Base-by-base conservation (phyloP, 2,113 vertebrate species). In the Gymnogyps californianus region DNA sequence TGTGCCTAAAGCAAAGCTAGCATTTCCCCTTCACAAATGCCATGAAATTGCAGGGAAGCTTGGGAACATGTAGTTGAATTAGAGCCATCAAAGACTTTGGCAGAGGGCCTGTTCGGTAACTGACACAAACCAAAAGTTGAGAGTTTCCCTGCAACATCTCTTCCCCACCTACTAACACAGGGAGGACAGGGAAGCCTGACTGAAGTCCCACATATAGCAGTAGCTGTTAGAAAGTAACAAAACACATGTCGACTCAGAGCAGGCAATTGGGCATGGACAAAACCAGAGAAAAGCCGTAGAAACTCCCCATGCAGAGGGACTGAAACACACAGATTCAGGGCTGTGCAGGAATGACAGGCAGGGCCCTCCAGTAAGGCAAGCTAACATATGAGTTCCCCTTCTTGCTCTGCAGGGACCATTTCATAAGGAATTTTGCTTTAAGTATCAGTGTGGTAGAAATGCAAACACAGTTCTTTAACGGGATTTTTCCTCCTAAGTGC, bases 1-100 rank as follows among this genome's bases (percentile, higher is more conserved):
- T 83, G 59, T 70, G 65, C 87, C 89, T 87, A 78, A 88, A 93
- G 77, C 72, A 78, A 85, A 91, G 49, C 76, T 19, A 70, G 8
- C 17, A 29, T 80, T 78, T 86, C 42, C 11, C 18, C 20, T 40
- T 76, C 4, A 12, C 46, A 75, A 87, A 82, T 34, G 40, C 64
- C 66, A 51, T 42, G 64, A 65, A 71, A 90, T 74, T 47, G 22
- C 72, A 84, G 65, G 24, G 64, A 66, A 94, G 74, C 52, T n/a
- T 54, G 29, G 66, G 58, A 87, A 69, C 18, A 5, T 0, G 0
- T 1, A 40, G 29, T 25, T 51, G 64, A 79, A 87, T 61, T 38
- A 46, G 22, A 93, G 31, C 10, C 57, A 44, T 25, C 16, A 51
- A 58, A 83, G 49, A 2, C 29, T 66, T 61, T 49, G 59, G 46